Evolutionary conservation across 2,888 invertebrate species (phyloP).

Genomic region (Copidosoma aretas): DNA sequence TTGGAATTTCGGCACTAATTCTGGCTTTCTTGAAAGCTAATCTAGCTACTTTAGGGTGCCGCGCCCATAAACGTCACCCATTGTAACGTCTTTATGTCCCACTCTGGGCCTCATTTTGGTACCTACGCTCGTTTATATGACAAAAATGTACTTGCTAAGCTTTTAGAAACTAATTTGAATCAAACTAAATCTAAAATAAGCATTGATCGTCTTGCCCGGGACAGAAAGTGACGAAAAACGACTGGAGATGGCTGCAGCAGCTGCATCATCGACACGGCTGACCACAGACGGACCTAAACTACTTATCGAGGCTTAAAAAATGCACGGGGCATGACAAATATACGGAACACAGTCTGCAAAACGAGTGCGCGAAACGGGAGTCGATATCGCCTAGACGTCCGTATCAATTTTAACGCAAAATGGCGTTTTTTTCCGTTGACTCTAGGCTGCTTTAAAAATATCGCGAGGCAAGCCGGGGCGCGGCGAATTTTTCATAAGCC

Average conservation of each 20-base stretch:
- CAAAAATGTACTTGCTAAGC: too few species aligned
- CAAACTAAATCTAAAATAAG: too few species aligned
- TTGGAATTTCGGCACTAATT: constrained; percentile 24
- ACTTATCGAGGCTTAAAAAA: background rate
- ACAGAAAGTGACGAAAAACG: too few species aligned
- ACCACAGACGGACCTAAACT: background rate
- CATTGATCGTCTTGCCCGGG: too few species aligned
- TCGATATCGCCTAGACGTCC: background rate
- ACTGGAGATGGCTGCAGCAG: background rate
- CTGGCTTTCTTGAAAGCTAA: constrained; percentile 25
- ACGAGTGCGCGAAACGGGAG: background rate
- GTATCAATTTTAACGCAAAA: background rate
- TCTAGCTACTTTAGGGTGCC: constrained; percentile 24
- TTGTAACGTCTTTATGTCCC: constrained; percentile 26
- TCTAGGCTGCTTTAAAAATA: background rate
- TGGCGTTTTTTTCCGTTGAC: background rate
- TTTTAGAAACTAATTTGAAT: too few species aligned
- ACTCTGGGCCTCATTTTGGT: constrained; percentile 10
- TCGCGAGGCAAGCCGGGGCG: background rate
- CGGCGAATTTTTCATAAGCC: background rate
- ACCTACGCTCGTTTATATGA: too few species aligned
- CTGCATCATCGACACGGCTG: background rate
- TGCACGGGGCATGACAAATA: background rate
- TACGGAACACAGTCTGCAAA: background rate
- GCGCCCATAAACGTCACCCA: constrained; percentile 17